These are phyloP conservation scores for Eulacestoma nigropectus DNA, from an alignment of 2,113 vertebrate species.

Conservation along the genomic window DNA sequence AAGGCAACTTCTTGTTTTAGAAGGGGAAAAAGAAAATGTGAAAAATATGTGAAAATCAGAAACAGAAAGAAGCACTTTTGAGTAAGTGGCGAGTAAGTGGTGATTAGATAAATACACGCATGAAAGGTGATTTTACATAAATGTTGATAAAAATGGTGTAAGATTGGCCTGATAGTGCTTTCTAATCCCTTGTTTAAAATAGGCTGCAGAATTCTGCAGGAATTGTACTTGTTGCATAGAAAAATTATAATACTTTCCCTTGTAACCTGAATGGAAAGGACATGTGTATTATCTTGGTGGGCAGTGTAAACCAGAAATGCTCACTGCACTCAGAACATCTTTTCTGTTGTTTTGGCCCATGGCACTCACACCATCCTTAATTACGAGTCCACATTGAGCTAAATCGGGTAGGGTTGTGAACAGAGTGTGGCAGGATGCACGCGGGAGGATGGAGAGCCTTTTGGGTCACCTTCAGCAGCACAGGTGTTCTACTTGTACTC, in stretches of 20 bases:
- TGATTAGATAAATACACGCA: not conserved
- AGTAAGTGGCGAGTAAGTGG: not conserved
- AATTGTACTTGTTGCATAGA: not conserved
- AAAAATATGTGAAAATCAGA: not conserved
- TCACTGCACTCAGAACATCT: not conserved
- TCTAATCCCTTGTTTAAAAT: not conserved
- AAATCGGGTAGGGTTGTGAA: not conserved
- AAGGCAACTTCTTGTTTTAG: not conserved
- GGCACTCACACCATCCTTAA: not conserved
- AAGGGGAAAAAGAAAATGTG: not conserved
- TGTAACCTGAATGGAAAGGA: not conserved
- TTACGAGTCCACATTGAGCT: rapidly evolving
- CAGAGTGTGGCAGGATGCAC: rapidly evolving
- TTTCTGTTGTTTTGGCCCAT: not conserved
- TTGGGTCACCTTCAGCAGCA: not conserved
- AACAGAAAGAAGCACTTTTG: not conserved
- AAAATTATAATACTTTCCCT: not conserved
- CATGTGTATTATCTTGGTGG: rapidly evolving
- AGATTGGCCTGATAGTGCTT: not conserved
- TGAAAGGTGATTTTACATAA: not conserved
- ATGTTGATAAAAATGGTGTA: not conserved
- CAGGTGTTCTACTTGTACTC: not conserved
- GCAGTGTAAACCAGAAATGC: not conserved
- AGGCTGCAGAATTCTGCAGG: not conserved
- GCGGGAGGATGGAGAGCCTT: not conserved